Evolutionary conservation across 2,888 invertebrate genomes (phyloP), one percentile per base, ranked within the genome.

Genomic region (Leucophenga montana): DNA sequence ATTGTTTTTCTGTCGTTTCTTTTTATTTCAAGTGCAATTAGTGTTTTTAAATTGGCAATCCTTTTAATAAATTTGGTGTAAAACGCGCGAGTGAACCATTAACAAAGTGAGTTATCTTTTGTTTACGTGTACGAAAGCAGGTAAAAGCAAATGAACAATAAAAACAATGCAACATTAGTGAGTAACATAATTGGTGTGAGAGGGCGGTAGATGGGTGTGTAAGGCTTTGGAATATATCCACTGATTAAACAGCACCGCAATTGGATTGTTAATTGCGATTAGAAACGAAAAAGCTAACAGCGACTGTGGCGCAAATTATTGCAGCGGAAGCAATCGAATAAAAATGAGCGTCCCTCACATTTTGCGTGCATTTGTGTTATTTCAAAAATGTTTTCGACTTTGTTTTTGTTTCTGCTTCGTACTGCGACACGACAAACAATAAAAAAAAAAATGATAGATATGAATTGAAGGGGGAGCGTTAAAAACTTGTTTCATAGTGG

Each of bases 61-160:
- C 39, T 39, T 39, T 8, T 39, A 39, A 39, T 39, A 11, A 11
- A 8, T 39, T 8, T 39, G 3, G 8, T 11, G 39, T 39, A 8
- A 39, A 8, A 11, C 11, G 39, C 39, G 3, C 11, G 39, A 39
- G 39, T 39, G 9, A 39, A 3, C 39, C 8, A 22, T 56, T 20
- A 56, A 14, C 56, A 56, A 18, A 14, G 22, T 22, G 6, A 13
- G 1, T 20, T 22, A n/a, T n/a, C 6, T 1, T 50, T 59, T 59
- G 59, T 59, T 59, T 59, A 59, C 59, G 59, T 59, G 59, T 59
- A 59, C 59, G 33, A 33, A 39, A 33, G 33, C 14, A 33, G 39
- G 39, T 39, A 39, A 39, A 39, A 11, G 8, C 39, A 39, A 39
- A 39, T 5, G 1, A 8, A 39, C 39, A 39, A 39, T 16, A n/a